Percentiles rank a stretch among this genome's conserved stretches.
These are phyloP conservation scores for Bucco capensis DNA, from an alignment of 2,113 vertebrate genomes.

Conservation along the genomic window DNA sequence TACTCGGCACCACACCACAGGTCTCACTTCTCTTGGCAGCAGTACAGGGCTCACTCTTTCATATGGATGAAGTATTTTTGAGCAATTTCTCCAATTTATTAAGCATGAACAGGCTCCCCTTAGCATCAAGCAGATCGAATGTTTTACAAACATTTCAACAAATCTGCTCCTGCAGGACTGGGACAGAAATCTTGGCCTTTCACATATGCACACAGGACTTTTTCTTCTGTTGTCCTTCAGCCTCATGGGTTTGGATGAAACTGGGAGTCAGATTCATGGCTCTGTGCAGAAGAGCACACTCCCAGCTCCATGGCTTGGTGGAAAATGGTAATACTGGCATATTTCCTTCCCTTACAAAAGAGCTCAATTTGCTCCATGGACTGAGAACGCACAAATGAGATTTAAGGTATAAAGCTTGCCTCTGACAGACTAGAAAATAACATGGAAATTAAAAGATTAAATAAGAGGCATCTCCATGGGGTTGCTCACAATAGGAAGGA, in stretches of 20 bases:
- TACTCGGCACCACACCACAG: constrained; percentile 40
- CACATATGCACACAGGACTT: not conserved
- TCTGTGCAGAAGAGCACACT: constrained; percentile 1
- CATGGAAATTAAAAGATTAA: not conserved
- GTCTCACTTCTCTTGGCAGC: constrained; percentile 64
- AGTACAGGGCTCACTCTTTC: constrained; percentile 36
- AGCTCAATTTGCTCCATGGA: not conserved
- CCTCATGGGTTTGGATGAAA: not conserved
- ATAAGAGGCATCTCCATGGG: not conserved
- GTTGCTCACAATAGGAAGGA: not conserved
- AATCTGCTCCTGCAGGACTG: constrained; percentile 15
- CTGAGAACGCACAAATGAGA: not conserved
- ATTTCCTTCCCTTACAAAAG: constrained; percentile 29
- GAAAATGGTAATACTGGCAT: constrained; percentile 27
- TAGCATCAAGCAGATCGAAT: constrained; percentile 8
- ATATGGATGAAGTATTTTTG: constrained; percentile 43
- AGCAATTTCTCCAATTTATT: constrained; percentile 53
- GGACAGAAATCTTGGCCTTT: not conserved
- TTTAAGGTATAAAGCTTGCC: not conserved
- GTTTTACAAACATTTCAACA: constrained; percentile 49
- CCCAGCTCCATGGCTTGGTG: not conserved
- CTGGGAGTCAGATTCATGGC: accelerated
- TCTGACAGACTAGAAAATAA: not conserved
- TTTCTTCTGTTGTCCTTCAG: not conserved
- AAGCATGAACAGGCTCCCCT: constrained; percentile 44